phyloP scores from a whole-genome alignment of 1,140 invertebrate genomes.

The Cephus cinctus region DNA sequence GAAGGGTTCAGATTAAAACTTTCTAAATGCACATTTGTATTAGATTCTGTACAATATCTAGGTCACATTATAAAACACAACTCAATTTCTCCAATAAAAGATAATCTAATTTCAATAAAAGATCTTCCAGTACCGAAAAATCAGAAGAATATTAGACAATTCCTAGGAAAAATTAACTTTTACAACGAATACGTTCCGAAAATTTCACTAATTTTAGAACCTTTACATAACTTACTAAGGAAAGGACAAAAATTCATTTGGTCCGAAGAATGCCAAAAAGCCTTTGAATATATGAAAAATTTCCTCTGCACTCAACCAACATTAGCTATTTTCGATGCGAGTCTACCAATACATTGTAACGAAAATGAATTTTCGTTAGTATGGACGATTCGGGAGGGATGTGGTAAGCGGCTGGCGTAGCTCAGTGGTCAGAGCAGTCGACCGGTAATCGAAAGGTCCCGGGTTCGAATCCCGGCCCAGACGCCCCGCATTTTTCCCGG shows the following conservation, averaged over 20 bases:
- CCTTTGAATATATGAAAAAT: conserved; percentile 9
- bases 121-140: conserved; percentile 17
- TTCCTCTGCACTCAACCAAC: conserved; percentile 1
- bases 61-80: conserved; percentile 20
- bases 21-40: conserved; percentile 14
- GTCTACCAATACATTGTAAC: neutral
- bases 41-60: conserved; percentile 18
- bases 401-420: too few relatives aligned
- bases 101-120: conserved; percentile 22
- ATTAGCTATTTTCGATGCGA: neutral
- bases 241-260: conserved; percentile 8
- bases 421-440: too few relatives aligned
- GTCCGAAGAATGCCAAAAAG: conserved; percentile 5
- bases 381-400: too few relatives aligned
- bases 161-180: neutral
- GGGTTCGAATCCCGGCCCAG: too few relatives aligned
- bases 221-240: conserved; percentile 9
- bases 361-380: too few relatives aligned
- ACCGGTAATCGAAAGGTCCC: too few relatives aligned
- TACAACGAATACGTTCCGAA: conserved; percentile 4
- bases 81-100: conserved; percentile 14
- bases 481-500: too few relatives aligned
- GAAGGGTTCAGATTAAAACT: conserved; percentile 27
- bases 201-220: neutral
- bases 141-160: too few relatives aligned